Evolutionary conservation across 2,888 invertebrate species (phyloP), one percentile per base, ranked within the genome.

Genomic region (Rhimphoctona megacephalus): DNA sequence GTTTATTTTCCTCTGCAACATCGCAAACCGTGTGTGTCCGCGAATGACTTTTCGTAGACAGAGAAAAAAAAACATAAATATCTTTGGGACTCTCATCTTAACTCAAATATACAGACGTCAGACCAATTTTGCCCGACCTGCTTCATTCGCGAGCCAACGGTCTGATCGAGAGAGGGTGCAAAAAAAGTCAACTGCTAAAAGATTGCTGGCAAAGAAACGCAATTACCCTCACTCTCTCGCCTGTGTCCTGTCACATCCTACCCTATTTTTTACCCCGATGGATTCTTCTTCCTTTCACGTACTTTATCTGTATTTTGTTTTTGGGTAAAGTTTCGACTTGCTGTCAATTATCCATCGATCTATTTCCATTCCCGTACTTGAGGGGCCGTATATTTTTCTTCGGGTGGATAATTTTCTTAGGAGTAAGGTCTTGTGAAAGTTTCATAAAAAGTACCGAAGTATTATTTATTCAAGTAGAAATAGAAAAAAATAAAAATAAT

Each of bases 71-170:
- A 25, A 67, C 11, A 76, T n/a, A 57, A 66, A 66, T 76, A 80
- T 76, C 61, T 22, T 77, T 76, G 74, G 64, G 30, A 73, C 30
- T 70, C 43, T 73, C 80, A 70, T 77, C 83, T 72, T 91, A 92
- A 93, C 89, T 85, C 90, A 73, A 89, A 46, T 89, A 89, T 92
- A 93, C 93, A 92, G 90, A 89, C 92, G 93, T 92, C 93, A 88
- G 90, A 90, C 78, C 91, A 92, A 92, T 91, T 91, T 88, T 77
- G 25, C 76, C 80, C 81, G 86, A 93, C 93, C 93, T 90, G 85
- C 89, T 89, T 93, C 92, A 92, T 92, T 91, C 89, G 87, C 85
- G 83, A 85, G 80, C 89, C 81, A 89, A 67, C 43, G 43, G 57
- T 43, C 14, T n/a, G 80, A 74, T 43, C 54, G 74, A 54, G 49